Percentiles rank a stretch among this genome's conserved stretches.
Evolutionary conservation across 2,797 vertebrate genomes (phyloP).

Genomic region (Chaunax sp.): DNA sequence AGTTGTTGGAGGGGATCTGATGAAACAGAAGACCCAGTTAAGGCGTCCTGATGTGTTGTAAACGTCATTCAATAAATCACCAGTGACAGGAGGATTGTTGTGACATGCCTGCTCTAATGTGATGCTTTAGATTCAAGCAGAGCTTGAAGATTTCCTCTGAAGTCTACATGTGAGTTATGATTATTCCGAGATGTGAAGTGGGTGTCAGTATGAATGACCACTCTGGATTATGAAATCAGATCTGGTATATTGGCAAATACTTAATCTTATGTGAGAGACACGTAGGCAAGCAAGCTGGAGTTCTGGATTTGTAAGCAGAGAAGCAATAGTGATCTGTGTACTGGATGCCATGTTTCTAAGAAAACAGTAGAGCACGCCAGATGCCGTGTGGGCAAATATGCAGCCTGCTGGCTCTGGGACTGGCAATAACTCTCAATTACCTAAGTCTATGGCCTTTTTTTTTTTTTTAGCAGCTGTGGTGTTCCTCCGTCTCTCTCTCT

Average conservation of each 20-base stretch:
- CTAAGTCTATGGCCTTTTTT: not conserved
- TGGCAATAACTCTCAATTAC: slow-evolving; percentile 14
- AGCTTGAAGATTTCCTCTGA: slow-evolving; percentile 1
- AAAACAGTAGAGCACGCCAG: slow-evolving; percentile 10
- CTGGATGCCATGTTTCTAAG: slow-evolving; percentile 4
- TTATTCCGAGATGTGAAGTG: slow-evolving; percentile 3
- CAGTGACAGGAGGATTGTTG: slow-evolving; percentile 4
- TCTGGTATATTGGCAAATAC: slow-evolving; percentile 19
- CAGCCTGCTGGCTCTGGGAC: slow-evolving; percentile 1
- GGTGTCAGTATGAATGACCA: slow-evolving; percentile 8
- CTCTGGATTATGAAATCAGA: slow-evolving; percentile 13
- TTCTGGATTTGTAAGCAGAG: slow-evolving; percentile 19
- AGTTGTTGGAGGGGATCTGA: not conserved
- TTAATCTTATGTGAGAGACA: slow-evolving; percentile 12
- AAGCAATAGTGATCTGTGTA: slow-evolving; percentile 5
- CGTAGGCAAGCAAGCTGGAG: not conserved
- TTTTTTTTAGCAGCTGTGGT: slow-evolving; percentile 3
- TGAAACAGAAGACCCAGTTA: slow-evolving; percentile 1
- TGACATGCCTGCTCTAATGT: slow-evolving; percentile 21
- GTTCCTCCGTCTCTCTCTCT: not conserved
- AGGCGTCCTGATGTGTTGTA: slow-evolving; percentile 3
- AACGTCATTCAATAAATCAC: slow-evolving; percentile 29
- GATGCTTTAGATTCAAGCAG: slow-evolving; percentile 1
- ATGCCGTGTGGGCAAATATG: slow-evolving; percentile 25
- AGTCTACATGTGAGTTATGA: not conserved